Percentiles rank a stretch among this genome's conserved stretches.
phyloP scores from a whole-genome alignment of 2,113 vertebrate genomes.

The Dipodomys spectabilis region DNA sequence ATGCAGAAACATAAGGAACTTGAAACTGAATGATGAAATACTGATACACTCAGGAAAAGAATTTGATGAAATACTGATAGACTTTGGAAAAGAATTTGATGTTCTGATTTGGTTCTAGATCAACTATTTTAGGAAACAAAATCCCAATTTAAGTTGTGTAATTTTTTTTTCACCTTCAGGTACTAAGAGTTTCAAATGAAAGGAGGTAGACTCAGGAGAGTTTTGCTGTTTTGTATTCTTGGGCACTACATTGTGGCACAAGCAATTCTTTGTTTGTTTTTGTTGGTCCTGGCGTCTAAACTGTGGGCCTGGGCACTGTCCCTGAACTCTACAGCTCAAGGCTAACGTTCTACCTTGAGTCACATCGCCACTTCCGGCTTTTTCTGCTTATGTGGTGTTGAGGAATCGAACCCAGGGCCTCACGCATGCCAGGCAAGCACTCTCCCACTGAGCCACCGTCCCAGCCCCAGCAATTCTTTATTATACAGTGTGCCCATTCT shows the following conservation, averaged over 20 bases:
- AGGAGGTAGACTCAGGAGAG: neutral
- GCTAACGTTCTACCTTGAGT: too few relatives aligned
- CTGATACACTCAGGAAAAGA: slow-evolving; percentile 64
- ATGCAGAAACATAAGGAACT: slow-evolving; percentile 61
- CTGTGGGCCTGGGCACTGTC: too few relatives aligned
- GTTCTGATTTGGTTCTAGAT: slow-evolving; percentile 69
- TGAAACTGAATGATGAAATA: slow-evolving; percentile 69
- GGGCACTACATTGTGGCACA: neutral
- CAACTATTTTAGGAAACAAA: slow-evolving; percentile 43
- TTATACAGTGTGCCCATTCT: neutral
- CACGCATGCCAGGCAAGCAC: too few relatives aligned
- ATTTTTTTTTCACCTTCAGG: neutral
- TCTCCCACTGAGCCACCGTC: too few relatives aligned
- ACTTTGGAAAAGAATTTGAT: slow-evolving; percentile 68
- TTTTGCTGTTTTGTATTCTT: neutral
- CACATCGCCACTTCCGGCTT: too few relatives aligned
- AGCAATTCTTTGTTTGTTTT: neutral
- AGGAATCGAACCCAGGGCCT: too few relatives aligned
- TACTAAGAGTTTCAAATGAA: neutral
- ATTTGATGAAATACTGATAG: slow-evolving; percentile 62
- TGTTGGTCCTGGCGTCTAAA: too few relatives aligned
- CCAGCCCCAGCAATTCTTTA: neutral
- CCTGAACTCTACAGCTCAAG: too few relatives aligned
- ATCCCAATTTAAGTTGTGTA: too few relatives aligned
- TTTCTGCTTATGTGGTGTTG: too few relatives aligned